Percentiles rank a stretch among this genome's conserved stretches.
Conservation (phyloP, 2,113 vertebrate species). For the Leptocoma aspasia region DNA sequence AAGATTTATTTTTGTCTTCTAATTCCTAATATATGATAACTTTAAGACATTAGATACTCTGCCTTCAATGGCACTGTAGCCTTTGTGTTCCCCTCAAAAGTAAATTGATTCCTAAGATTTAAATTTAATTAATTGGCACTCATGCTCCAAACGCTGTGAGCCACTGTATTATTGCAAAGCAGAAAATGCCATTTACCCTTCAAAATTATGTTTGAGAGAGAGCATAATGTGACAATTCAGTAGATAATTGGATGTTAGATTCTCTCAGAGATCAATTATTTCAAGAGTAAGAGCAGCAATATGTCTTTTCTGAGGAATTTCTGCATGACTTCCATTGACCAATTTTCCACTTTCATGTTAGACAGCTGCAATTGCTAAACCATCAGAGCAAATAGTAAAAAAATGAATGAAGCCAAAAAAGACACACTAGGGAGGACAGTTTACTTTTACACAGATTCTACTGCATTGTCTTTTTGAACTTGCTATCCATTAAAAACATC, state of each 20-base stretch:
- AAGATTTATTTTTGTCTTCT: not conserved
- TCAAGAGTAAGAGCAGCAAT: not conserved
- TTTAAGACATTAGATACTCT: not conserved
- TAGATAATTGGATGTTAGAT: not conserved
- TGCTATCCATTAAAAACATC: not conserved
- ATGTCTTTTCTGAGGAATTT: not conserved
- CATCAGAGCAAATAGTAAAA: not conserved
- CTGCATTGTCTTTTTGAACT: not conserved
- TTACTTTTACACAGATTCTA: not conserved
- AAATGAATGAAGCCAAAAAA: not conserved
- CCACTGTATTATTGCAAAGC: not conserved
- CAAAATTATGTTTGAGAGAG: not conserved
- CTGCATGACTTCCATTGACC: not conserved
- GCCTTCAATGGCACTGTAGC: not conserved
- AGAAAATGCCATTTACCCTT: not conserved
- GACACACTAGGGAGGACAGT: not conserved
- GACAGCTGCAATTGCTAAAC: not conserved
- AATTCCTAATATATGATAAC: not conserved
- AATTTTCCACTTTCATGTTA: not conserved
- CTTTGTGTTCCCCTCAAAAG: not conserved
- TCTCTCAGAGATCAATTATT: not conserved
- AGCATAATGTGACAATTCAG: not conserved
- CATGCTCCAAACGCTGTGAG: accelerated
- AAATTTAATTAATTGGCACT: not conserved
- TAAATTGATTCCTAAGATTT: not conserved